Conservation (phyloP, 2,113 vertebrate genomes). For the Penelope pileata region DNA sequence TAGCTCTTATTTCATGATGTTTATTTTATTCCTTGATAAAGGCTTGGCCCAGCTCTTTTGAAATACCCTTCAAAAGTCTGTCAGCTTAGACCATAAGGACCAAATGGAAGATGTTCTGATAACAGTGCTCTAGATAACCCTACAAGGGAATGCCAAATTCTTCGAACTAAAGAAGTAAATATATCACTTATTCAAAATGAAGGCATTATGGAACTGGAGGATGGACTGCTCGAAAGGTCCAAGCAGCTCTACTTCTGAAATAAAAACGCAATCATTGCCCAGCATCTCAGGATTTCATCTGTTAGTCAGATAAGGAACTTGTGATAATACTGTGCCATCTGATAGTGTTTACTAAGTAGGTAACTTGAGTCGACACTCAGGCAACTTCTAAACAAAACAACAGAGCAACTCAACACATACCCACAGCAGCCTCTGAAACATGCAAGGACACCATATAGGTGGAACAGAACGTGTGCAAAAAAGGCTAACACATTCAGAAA, state of each 20-base stretch:
- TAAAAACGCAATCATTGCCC: background rate
- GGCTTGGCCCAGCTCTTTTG: background rate
- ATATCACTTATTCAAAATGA: background rate
- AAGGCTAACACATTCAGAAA: background rate
- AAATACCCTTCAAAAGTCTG: background rate
- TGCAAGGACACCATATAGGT: background rate
- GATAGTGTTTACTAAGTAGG: background rate
- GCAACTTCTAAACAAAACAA: background rate
- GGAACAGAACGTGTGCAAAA: background rate
- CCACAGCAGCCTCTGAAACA: background rate
- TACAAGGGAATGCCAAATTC: background rate
- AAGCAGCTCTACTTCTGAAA: background rate
- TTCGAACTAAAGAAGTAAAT: background rate
- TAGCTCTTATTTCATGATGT: background rate
- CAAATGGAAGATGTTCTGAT: background rate
- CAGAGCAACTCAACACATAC: background rate
- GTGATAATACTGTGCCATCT: background rate
- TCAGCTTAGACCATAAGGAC: background rate
- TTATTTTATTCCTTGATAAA: background rate
- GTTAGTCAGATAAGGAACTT: background rate
- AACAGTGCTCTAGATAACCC: background rate
- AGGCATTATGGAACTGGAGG: background rate
- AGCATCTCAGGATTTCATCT: background rate
- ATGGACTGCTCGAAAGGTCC: background rate
- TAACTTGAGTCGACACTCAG: background rate